These are phyloP conservation scores for Scaptomyza polygonia DNA, from an alignment of 2,888 invertebrate genomes.

Conservation along the genomic window DNA sequence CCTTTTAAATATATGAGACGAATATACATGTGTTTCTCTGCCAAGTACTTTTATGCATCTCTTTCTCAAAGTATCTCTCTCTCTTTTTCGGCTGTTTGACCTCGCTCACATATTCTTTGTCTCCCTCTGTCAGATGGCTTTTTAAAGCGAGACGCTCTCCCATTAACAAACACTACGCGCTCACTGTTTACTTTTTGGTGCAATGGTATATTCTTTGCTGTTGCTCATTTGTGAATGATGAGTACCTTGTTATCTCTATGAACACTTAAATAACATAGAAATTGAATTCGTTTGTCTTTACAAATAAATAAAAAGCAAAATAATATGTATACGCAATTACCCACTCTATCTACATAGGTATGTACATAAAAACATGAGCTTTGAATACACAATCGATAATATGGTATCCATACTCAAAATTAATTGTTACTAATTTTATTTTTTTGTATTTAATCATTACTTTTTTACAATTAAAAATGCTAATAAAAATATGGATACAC, in stretches of 20 bases:
- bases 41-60: slow-evolving; percentile 15
- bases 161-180: slow-evolving; percentile 16
- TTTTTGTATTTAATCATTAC: neutral
- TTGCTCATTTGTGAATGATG: slow-evolving; percentile 52
- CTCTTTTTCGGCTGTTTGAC: slow-evolving; percentile 14
- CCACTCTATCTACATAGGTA: slow-evolving; percentile 2
- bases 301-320: slow-evolving; percentile 10
- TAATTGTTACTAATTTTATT: neutral
- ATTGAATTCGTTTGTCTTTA: slow-evolving; percentile 61
- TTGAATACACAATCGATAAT: neutral
- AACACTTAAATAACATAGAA: slow-evolving; percentile 68
- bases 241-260: slow-evolving; percentile 74
- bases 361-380: neutral
- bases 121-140: slow-evolving; percentile 11
- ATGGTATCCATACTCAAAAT: neutral
- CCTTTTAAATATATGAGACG: slow-evolving; percentile 9
- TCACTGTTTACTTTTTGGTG: slow-evolving; percentile 36
- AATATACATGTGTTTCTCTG: slow-evolving; percentile 6
- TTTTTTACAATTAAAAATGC: neutral
- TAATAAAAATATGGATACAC: neutral
- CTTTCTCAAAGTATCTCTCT: slow-evolving; percentile 11
- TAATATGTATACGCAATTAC: neutral
- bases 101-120: neutral
- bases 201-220: slow-evolving; percentile 27
- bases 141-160: slow-evolving; percentile 16